phyloP scores from a whole-genome alignment of 2,888 invertebrate species.

The Sinodicranocentrus sp. region DNA sequence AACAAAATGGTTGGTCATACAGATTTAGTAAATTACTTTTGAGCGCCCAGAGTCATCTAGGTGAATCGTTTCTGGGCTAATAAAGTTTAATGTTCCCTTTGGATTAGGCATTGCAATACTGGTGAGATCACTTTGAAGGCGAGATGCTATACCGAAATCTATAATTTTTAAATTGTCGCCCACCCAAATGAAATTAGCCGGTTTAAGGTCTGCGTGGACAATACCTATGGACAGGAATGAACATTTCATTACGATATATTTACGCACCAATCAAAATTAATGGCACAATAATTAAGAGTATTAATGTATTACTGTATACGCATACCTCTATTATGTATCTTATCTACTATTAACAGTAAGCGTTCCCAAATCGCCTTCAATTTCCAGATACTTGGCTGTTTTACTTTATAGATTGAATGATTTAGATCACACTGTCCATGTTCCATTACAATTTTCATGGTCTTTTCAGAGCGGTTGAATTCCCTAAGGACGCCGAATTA shows the following conservation, averaged over 20 bases:
- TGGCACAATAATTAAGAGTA: too few relatives aligned
- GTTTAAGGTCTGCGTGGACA: conserved; percentile 97
- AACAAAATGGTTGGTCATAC: neutral
- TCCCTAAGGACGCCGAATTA: conserved; percentile 82
- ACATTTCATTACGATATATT: neutral
- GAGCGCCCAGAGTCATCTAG: conserved; percentile 69
- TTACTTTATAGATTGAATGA: conserved; percentile 81
- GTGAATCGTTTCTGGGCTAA: conserved; percentile 93
- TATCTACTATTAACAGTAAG: conserved; percentile 93
- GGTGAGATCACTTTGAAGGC: conserved; percentile 91
- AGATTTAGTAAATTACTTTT: conserved; percentile 77
- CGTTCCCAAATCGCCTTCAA: conserved; percentile 85
- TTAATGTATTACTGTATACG: neutral
- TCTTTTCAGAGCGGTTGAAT: conserved; percentile 82
- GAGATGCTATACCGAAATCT: conserved; percentile 97
- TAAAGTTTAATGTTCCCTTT: conserved; percentile 95
- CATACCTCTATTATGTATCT: conserved; percentile 92
- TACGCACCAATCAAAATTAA: neutral
- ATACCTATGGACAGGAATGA: conserved; percentile 83
- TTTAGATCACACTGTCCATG: conserved; percentile 94
- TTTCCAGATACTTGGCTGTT: conserved; percentile 31
- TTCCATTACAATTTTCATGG: conserved; percentile 93
- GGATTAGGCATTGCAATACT: conserved; percentile 90
- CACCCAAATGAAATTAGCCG: conserved; percentile 95
- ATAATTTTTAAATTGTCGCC: conserved; percentile 93